Evolutionary conservation across 2,888 invertebrate species (phyloP).

Genomic region (Cantharis rufa): DNA sequence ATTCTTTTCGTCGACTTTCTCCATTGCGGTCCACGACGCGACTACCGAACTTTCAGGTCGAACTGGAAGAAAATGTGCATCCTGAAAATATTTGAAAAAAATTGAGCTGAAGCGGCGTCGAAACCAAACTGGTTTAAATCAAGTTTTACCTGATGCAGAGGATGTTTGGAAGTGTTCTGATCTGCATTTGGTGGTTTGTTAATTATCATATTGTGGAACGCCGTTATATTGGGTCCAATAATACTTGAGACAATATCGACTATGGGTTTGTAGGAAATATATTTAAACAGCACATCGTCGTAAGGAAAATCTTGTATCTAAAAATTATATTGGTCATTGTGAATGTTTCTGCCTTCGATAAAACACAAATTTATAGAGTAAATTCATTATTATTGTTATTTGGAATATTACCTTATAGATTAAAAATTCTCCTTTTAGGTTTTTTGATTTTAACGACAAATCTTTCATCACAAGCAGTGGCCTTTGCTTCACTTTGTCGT

Average conservation of each 20-base stretch:
- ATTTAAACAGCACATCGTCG: constrained; percentile 74
- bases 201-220: constrained; percentile 85
- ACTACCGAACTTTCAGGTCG: constrained; percentile 78
- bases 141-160: constrained; percentile 67
- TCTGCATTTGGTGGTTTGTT: constrained; percentile 85
- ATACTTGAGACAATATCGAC: constrained; percentile 74
- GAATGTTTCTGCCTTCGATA: too few species aligned
- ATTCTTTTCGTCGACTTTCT: constrained; percentile 71
- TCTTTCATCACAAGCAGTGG: constrained; percentile 72
- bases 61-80: constrained; percentile 86
- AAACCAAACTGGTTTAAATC: constrained; percentile 18
- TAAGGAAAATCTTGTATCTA: constrained; percentile 74
- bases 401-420: constrained; percentile 64
- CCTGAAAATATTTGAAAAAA: constrained; percentile 58
- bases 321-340: not conserved
- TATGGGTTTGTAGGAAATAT: constrained; percentile 65
- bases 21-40: constrained; percentile 90
- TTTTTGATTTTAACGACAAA: constrained; percentile 61
- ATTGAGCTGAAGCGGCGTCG: not conserved
- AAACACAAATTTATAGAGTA: too few species aligned
- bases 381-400: too few species aligned
- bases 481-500: constrained; percentile 61
- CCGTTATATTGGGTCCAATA: constrained; percentile 74
- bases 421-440: constrained; percentile 66
- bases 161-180: constrained; percentile 65